Base-by-base conservation (phyloP, 2,888 invertebrate genomes). In the Hypomecis atomaria region DNA sequence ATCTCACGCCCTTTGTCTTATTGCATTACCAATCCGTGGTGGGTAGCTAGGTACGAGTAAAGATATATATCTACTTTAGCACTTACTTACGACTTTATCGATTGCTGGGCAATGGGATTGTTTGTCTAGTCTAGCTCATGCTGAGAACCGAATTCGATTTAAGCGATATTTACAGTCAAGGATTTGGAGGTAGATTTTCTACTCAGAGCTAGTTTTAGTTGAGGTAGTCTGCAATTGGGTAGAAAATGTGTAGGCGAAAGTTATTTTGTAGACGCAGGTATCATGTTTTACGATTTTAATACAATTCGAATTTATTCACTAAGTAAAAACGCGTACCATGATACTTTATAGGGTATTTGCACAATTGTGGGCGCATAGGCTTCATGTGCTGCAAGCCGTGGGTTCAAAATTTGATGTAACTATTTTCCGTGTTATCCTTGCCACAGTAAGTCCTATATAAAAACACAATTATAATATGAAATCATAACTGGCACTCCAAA, bases 111-210 rank as follows among this genome's bases (percentile, higher is more conserved):
- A 66, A 72, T 70, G 54, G 66, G 59, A 60, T 66, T 71, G 71
- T 74, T 74, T 73, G 64, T 71, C 66, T 64, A 61, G 58, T 71
- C 66, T 64, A 62, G 59, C 55, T 64, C 60, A 63, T 49, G 52
- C 63, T 50, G 52, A 61, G 38, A 52, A 58, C 53, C 42, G 59
- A 65, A 67, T 65, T 53, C 60, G 49, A 62, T 61, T 64, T 43
- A 66, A 67, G 55, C 45, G 55, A 64, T 63, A 56, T 58, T 59
- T 64, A 52, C 57, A 54, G 60, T 47, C 43, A 49, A 37, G 60
- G 50, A 60, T 45, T 45, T 13, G 45, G 36, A 5, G 23, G 53
- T 34, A 60, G 42, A 59, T 43, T 64, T 62, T 64, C 56, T 50
- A 60, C 59, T 62, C 37, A 59, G 42, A 62, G 43, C 13, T 42